Percentiles rank a stretch among this genome's conserved stretches.
phyloP scores from a whole-genome alignment of 2,113 vertebrate species.

The Saguinus midas region DNA sequence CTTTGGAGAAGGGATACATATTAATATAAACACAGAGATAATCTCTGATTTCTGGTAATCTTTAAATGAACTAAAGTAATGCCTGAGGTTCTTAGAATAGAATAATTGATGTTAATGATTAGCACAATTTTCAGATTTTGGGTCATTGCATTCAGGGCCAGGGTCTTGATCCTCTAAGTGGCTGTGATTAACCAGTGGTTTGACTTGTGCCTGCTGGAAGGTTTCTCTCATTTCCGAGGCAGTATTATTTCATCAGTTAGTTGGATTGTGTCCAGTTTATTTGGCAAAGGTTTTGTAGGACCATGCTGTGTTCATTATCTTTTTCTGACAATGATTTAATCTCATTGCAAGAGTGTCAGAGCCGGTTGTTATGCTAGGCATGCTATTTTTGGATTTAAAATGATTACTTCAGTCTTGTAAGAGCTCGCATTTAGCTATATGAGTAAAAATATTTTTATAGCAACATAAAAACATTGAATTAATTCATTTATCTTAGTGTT shows the following conservation, averaged over 20 bases:
- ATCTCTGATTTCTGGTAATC: slow-evolving; percentile 23
- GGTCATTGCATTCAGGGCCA: not conserved
- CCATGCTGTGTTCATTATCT: slow-evolving; percentile 56
- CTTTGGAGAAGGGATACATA: not conserved
- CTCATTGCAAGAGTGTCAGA: slow-evolving; percentile 21
- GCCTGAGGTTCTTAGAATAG: not conserved
- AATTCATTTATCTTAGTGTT: not conserved
- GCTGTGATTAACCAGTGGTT: slow-evolving; percentile 51
- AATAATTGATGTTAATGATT: slow-evolving; percentile 47
- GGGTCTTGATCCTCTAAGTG: slow-evolving; percentile 47
- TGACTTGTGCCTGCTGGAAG: slow-evolving; percentile 47
- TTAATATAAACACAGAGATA: not conserved
- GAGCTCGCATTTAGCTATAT: not conserved
- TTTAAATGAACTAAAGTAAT: not conserved
- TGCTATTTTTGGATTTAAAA: not conserved
- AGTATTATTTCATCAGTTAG: slow-evolving; percentile 58
- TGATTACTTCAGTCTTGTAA: not conserved
- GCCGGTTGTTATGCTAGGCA: not conserved
- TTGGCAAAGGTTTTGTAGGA: slow-evolving; percentile 64
- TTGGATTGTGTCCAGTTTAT: slow-evolving; percentile 58
- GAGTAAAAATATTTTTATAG: not conserved
- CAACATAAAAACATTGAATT: not conserved
- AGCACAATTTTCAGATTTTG: slow-evolving; percentile 47
- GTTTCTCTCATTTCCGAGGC: slow-evolving; percentile 41
- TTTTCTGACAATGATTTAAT: slow-evolving; percentile 62